Base-by-base conservation (phyloP, 2,888 invertebrate species). In the Gisinianus flammeolus region DNA sequence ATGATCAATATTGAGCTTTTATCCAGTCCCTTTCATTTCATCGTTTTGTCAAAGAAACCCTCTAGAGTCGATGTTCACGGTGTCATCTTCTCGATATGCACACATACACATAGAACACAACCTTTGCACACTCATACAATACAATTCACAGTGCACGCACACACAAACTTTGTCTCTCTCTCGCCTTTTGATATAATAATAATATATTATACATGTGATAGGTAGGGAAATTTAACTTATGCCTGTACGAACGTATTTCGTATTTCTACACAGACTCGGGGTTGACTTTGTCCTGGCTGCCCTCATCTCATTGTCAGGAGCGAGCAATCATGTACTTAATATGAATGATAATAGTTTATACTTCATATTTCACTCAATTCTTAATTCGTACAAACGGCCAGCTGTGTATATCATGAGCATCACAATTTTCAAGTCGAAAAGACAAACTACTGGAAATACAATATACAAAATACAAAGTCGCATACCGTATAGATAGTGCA, bases 1-100 rank as follows among this genome's bases (percentile, higher is more conserved):
- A 62, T 77, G 70, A 72, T 66, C 66, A 67, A 66, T 73, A 78
- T 73, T 78, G 64, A 66, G 56, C 66, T 69, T 54, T 75, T 74
- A 79, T 64, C 62, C 69, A 64, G 58, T 75, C 74, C 75, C 69
- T 74, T 73, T 75, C 72, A 44, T 56, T 67, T 64, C 28, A 30
- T 19, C 71, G 22, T 30, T 33, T 66, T 68, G 68, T 68, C 68
- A 68, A 68, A 68, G 44, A 35, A 58, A 64, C 22, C 30, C 44
- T 58, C 56, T 24, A 58, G 22, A 24, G n/a, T 58, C 73, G 22
- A 30, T 62, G 73, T 73, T 73, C 54, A 44, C 68, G 35, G 44
- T 44, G 35, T 35, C 68, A 33, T 44, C 70, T 54, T 70, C 22
- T 26, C 35, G 16, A 19, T 69, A 24, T 22, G 33, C 69, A 66